Conservation (phyloP, 2,888 invertebrate species). For the Troglohyphantes excavatus region DNA sequence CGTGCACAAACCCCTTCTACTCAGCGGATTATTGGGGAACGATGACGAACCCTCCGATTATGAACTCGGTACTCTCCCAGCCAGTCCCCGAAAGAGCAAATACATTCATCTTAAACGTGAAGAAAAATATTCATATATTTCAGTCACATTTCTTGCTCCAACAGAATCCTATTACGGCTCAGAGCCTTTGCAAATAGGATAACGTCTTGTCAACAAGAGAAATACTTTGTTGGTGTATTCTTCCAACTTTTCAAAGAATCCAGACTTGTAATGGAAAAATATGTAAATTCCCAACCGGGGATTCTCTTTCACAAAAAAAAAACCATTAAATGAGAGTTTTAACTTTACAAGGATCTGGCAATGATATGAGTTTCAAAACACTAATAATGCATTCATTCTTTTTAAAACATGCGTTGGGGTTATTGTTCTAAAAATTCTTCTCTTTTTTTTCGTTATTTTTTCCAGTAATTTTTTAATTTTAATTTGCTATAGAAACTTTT, state of each 20-base stretch:
- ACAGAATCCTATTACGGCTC: not conserved
- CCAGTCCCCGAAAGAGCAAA: not conserved
- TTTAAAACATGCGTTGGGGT: too few relatives aligned
- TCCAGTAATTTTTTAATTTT: too few relatives aligned
- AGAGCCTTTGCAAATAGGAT: not conserved
- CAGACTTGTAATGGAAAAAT: not conserved
- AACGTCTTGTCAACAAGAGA: not conserved
- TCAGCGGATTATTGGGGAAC: too few relatives aligned
- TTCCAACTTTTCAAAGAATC: not conserved
- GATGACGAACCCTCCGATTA: too few relatives aligned
- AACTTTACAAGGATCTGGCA: not conserved
- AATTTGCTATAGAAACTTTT: too few relatives aligned
- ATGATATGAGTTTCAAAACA: not conserved
- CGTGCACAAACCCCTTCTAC: too few relatives aligned
- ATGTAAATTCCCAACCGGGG: not conserved
- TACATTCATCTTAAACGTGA: not conserved
- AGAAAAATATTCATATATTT: not conserved
- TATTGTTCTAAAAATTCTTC: too few relatives aligned
- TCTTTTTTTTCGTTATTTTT: too few relatives aligned
- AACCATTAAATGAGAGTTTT: not conserved
- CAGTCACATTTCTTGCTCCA: constrained; percentile 2
- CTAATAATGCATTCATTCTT: not conserved
- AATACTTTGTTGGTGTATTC: not conserved
- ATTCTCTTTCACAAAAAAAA: not conserved
- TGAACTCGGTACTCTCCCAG: too few relatives aligned